These are phyloP conservation scores for Chaetorhynchus papuensis DNA, from an alignment of 2,113 vertebrate species.

Conservation along the genomic window DNA sequence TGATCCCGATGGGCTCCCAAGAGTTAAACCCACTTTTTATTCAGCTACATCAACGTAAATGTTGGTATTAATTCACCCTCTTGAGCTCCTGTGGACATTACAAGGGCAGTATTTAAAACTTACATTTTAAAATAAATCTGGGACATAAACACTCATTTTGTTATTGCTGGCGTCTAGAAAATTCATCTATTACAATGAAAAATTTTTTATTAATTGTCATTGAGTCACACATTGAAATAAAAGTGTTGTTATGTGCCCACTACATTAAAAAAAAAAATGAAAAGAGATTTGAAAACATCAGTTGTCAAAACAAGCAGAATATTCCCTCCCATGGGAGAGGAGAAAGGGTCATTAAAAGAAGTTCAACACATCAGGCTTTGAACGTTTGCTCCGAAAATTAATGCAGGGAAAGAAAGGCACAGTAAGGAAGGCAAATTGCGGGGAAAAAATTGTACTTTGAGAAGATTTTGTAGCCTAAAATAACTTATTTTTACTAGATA, in stretches of 20 bases:
- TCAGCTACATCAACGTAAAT: background rate
- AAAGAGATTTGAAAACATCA: background rate
- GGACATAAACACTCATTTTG: background rate
- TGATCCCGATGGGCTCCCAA: background rate
- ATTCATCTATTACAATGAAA: background rate
- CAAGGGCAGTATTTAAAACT: background rate
- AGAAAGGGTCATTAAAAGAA: background rate
- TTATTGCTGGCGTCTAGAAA: background rate
- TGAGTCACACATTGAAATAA: background rate
- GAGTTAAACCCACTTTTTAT: background rate
- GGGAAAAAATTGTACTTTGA: fast-evolving
- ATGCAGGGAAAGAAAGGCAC: background rate
- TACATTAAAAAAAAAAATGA: background rate
- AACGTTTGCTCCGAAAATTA: background rate
- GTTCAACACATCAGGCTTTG: background rate
- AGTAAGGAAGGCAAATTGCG: background rate
- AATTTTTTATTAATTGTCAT: background rate
- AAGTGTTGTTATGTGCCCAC: fast-evolving
- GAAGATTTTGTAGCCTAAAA: background rate
- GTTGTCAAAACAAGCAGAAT: background rate
- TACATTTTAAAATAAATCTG: background rate
- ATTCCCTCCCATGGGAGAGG: background rate
- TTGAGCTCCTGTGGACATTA: background rate
- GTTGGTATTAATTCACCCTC: background rate
- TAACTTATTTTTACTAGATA: background rate